Evolutionary conservation across 2,797 vertebrate species (phyloP).

Genomic region (Argya squamiceps): DNA sequence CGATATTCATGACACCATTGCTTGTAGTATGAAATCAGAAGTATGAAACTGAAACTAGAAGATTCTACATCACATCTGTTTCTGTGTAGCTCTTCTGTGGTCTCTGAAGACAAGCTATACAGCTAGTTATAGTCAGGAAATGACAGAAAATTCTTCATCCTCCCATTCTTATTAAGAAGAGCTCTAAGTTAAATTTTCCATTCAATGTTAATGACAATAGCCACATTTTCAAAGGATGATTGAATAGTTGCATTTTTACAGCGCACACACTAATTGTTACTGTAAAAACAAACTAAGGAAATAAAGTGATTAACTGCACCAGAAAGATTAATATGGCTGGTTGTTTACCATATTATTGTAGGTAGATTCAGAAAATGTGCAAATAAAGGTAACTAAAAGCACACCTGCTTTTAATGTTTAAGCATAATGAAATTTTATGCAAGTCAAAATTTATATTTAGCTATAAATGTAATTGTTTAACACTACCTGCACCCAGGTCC

Average conservation of each 20-base stretch:
- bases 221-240: background rate
- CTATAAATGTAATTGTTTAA: background rate
- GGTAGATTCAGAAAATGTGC: background rate
- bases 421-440: background rate
- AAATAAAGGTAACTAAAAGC: background rate
- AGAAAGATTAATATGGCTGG: background rate
- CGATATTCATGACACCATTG: background rate
- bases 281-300: background rate
- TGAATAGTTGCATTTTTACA: background rate
- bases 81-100: background rate
- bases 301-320: background rate
- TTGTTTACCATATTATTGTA: background rate
- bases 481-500: background rate
- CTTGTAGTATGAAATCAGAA: background rate
- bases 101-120: background rate
- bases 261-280: background rate
- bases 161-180: background rate
- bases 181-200: background rate
- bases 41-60: background rate
- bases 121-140: background rate
- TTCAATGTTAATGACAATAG: background rate
- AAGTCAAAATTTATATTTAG: background rate
- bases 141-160: background rate
- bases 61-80: background rate
- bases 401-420: background rate